Evolutionary conservation across 2,797 vertebrate genomes (phyloP).

Genomic region (Thripadectes ignobilis): DNA sequence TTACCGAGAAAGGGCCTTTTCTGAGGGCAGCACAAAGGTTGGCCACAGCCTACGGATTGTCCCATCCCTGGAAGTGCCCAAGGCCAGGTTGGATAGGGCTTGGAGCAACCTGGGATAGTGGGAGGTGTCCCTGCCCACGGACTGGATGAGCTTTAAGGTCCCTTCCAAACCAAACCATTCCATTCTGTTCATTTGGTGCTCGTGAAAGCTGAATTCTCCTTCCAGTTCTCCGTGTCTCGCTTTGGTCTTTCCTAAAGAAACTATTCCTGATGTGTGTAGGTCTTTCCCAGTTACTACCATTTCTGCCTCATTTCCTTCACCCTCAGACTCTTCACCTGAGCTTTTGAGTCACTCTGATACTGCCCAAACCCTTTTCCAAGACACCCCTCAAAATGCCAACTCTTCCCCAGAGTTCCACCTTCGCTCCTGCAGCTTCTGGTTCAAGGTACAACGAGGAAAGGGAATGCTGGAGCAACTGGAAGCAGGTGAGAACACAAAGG

Average conservation of each 20-base stretch:
- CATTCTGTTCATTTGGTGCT: rapidly evolving
- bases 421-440: neutral
- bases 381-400: neutral
- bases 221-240: neutral
- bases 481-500: neutral
- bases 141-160: neutral
- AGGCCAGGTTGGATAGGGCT: rapidly evolving
- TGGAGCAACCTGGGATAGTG: neutral
- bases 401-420: neutral
- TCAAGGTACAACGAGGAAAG: neutral
- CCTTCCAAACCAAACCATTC: neutral
- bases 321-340: neutral
- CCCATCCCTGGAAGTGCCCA: neutral
- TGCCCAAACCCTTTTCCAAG: neutral
- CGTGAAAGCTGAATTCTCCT: rapidly evolving
- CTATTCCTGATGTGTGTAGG: neutral
- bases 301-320: neutral
- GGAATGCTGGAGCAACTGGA: neutral
- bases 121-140: neutral
- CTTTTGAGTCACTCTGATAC: neutral
- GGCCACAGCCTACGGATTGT: neutral
- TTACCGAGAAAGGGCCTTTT: neutral
- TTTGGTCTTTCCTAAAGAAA: neutral
- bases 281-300: neutral
- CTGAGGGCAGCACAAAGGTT: neutral